phyloP scores from a whole-genome alignment of 2,888 invertebrate species.

The Phytoseiulus persimilis region DNA sequence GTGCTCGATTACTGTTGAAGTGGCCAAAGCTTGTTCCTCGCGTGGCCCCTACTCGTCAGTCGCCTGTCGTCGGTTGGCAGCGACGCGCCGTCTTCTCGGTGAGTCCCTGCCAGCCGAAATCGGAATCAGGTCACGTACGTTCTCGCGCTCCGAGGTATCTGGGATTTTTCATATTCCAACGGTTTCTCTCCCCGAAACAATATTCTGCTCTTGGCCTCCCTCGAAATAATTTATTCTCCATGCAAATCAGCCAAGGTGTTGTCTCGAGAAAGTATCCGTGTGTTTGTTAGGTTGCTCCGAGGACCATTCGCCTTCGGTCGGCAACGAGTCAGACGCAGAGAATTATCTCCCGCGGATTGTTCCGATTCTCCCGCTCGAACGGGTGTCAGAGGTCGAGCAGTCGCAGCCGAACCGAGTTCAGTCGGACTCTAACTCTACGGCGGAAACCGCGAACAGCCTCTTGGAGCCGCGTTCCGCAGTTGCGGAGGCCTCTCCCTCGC shows the following conservation, averaged over 20 bases:
- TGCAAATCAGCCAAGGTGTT: neutral
- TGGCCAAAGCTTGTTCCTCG: neutral
- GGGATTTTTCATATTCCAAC: neutral
- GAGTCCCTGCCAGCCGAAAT: neutral
- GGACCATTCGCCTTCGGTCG: neutral
- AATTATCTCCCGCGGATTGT: neutral
- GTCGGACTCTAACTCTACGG: neutral
- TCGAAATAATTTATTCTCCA: neutral
- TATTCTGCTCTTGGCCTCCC: neutral
- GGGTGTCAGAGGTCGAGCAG: too few species aligned
- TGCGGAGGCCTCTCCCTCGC: neutral
- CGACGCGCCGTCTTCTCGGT: neutral
- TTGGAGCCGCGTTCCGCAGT: too few species aligned
- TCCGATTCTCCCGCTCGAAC: neutral
- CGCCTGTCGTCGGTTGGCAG: neutral
- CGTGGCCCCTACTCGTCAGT: neutral
- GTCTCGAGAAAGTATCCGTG: neutral
- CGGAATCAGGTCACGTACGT: neutral
- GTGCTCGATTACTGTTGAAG: neutral
- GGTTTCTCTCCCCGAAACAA: neutral
- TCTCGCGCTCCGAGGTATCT: neutral
- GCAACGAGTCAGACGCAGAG: neutral
- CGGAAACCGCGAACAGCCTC: neutral
- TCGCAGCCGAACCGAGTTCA: neutral
- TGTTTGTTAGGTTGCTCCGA: neutral